phyloP scores from a whole-genome alignment of 2,797 vertebrate genomes.

The Spinibarbus caldwelli region DNA sequence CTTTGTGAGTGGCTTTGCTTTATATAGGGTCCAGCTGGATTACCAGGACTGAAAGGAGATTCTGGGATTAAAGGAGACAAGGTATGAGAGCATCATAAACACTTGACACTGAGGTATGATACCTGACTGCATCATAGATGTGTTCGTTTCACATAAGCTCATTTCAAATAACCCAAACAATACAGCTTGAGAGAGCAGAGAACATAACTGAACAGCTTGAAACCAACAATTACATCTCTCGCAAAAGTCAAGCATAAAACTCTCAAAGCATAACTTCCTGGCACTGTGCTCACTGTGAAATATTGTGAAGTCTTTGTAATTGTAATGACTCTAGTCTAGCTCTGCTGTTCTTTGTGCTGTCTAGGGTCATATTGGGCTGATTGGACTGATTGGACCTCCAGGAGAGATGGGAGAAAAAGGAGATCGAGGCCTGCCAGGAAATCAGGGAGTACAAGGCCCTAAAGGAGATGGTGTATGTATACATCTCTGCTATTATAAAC shows the following conservation, averaged over 20 bases:
- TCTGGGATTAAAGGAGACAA: conserved; percentile 89
- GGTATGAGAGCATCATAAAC: conserved; percentile 73
- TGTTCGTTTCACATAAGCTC: background rate
- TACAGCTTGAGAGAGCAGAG: background rate
- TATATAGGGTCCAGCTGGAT: conserved; percentile 86
- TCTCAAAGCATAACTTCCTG: background rate
- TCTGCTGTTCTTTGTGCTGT: conserved; percentile 50
- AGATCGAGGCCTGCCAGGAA: conserved; percentile 87
- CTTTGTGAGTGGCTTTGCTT: conserved; percentile 21
- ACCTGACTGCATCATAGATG: background rate
- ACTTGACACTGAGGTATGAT: background rate
- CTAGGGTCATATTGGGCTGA: conserved; percentile 89
- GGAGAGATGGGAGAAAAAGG: conserved; percentile 94
- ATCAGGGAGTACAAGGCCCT: conserved; percentile 81
- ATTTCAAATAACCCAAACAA: background rate
- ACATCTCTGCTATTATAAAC: background rate
- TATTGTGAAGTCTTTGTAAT: background rate
- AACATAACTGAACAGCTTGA: conserved; percentile 21
- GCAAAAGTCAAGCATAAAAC: background rate
- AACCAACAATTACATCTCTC: background rate
- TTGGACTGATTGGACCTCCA: conserved; percentile 88
- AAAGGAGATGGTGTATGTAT: conserved; percentile 81
- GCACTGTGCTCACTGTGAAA: background rate
- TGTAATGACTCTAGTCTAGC: background rate
- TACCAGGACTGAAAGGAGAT: conserved; percentile 90